Percentiles rank a stretch among this genome's conserved stretches.
phyloP scores from a whole-genome alignment of 2,888 invertebrate species.

The Sphecodes monilicornis region DNA sequence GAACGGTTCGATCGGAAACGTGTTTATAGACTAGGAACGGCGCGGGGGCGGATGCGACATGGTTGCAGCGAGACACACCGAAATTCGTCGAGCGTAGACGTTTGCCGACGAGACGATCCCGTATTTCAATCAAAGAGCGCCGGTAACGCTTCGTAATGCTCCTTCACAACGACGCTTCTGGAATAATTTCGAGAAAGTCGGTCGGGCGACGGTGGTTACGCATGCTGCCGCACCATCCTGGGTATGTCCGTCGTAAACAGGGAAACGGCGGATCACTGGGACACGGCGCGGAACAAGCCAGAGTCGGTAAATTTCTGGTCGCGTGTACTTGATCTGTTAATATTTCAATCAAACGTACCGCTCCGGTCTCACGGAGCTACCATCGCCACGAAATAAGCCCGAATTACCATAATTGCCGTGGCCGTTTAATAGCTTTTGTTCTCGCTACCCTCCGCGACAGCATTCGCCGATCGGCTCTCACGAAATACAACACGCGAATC shows the following conservation, averaged over 20 bases:
- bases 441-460: conserved; percentile 12
- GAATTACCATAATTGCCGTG: conserved; percentile 45
- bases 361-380: conserved; percentile 39
- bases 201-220: not conserved
- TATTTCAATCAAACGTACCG: conserved; percentile 59
- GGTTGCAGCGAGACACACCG: not conserved
- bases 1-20: conserved; percentile 30
- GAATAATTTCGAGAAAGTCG: conserved; percentile 46
- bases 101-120: conserved; percentile 37
- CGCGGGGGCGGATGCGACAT: not conserved
- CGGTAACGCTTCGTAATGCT: conserved; percentile 15
- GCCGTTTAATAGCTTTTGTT: conserved; percentile 41
- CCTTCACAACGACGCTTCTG: not conserved
- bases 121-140: conserved; percentile 57
- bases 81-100: conserved; percentile 27
- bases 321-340: conserved; percentile 54
- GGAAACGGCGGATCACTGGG: not conserved
- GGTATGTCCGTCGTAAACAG: conserved; percentile 4
- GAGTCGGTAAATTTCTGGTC: conserved; percentile 53
- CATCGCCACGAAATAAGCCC: conserved; percentile 40
- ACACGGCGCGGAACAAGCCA: conserved; percentile 6
- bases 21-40: conserved; percentile 33
- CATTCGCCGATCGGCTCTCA: conserved; percentile 3
- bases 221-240: conserved; percentile 14
- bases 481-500: not conserved